A percentile compares a stretch with the other conserved stretches of the same genome.
Conservation (phyloP, 2,797 vertebrate species). For the Apogon talboti region DNA sequence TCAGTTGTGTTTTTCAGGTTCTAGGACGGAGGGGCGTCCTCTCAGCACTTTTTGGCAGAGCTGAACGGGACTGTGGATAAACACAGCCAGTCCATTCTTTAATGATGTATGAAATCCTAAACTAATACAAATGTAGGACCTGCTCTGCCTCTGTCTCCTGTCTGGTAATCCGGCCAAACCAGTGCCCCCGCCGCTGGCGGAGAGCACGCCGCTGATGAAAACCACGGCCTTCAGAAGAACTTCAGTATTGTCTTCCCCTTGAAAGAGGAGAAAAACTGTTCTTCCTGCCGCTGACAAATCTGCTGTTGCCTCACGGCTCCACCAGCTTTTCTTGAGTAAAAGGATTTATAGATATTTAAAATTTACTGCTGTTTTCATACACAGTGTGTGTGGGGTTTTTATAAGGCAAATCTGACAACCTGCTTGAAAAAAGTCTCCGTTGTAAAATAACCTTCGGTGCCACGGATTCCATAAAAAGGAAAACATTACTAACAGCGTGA, state of each 20-base stretch:
- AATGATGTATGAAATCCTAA: slow-evolving; percentile 62
- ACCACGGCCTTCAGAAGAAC: slow-evolving; percentile 89
- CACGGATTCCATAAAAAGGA: slow-evolving; percentile 77
- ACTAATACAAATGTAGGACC: slow-evolving; percentile 50
- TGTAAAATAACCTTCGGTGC: slow-evolving; percentile 73
- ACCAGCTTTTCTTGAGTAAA: slow-evolving; percentile 88
- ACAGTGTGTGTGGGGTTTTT: slow-evolving; percentile 74
- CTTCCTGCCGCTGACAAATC: slow-evolving; percentile 84
- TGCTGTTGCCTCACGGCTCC: slow-evolving; percentile 88
- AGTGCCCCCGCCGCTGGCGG: slow-evolving; percentile 50
- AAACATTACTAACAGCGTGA: slow-evolving; percentile 61
- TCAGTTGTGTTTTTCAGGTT: slow-evolving; percentile 36
- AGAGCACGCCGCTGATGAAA: slow-evolving; percentile 85
- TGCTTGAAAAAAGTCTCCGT: slow-evolving; percentile 56
- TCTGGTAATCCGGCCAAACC: slow-evolving; percentile 51
- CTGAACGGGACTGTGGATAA: slow-evolving; percentile 26
- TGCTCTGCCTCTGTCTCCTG: slow-evolving; percentile 42
- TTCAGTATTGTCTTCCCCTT: slow-evolving; percentile 83
- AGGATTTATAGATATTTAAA: slow-evolving; percentile 92
- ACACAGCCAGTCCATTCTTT: slow-evolving; percentile 36
- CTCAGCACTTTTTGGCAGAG: slow-evolving; percentile 18
- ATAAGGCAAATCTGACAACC: slow-evolving; percentile 79
- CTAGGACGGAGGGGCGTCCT: slow-evolving; percentile 18
- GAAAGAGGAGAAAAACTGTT: slow-evolving; percentile 85
- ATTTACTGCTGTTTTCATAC: slow-evolving; percentile 89